Percentiles rank a stretch among this genome's conserved stretches.
Evolutionary conservation across 2,113 vertebrate species (phyloP).

Genomic region (Lanius collurio): DNA sequence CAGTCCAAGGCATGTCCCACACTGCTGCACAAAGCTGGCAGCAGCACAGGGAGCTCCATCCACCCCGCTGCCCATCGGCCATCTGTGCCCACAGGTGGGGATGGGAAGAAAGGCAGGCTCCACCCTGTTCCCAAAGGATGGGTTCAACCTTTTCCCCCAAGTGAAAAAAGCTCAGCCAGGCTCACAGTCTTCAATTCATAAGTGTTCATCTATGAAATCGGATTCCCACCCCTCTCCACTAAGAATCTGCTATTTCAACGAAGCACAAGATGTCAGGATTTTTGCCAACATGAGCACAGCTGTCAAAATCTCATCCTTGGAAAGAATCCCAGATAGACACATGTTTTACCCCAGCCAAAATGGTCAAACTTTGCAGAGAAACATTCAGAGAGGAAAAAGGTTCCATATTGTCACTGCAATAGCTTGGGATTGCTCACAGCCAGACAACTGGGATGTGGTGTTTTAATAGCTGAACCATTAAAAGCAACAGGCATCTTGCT

Average conservation of each 20-base stretch:
- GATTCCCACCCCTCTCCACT: conserved; percentile 63
- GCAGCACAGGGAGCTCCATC: neutral
- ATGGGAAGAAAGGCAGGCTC: neutral
- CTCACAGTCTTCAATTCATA: conserved; percentile 52
- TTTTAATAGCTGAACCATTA: conserved; percentile 47
- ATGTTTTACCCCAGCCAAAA: conserved; percentile 61
- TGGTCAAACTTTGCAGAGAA: conserved; percentile 60
- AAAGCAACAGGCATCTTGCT: conserved; percentile 53
- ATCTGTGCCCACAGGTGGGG: conserved; percentile 53
- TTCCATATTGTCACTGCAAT: conserved; percentile 52
- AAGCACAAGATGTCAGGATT: conserved; percentile 63
- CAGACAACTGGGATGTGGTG: conserved; percentile 32
- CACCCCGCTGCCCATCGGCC: neutral
- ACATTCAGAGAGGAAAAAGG: conserved; percentile 46
- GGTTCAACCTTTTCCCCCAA: conserved; percentile 18
- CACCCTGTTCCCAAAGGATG: conserved; percentile 22
- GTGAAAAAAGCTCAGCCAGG: conserved; percentile 22
- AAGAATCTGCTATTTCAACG: conserved; percentile 65
- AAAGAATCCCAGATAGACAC: conserved; percentile 64
- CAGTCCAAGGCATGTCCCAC: conserved; percentile 43
- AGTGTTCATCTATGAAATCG: conserved; percentile 64
- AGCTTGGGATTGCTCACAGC: conserved; percentile 34
- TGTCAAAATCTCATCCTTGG: conserved; percentile 69
- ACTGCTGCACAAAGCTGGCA: conserved; percentile 12
- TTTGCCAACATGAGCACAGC: conserved; percentile 69